These are phyloP conservation scores for Sebastes melanostomus DNA, from an alignment of 2,797 vertebrate species.

Conservation along the genomic window DNA sequence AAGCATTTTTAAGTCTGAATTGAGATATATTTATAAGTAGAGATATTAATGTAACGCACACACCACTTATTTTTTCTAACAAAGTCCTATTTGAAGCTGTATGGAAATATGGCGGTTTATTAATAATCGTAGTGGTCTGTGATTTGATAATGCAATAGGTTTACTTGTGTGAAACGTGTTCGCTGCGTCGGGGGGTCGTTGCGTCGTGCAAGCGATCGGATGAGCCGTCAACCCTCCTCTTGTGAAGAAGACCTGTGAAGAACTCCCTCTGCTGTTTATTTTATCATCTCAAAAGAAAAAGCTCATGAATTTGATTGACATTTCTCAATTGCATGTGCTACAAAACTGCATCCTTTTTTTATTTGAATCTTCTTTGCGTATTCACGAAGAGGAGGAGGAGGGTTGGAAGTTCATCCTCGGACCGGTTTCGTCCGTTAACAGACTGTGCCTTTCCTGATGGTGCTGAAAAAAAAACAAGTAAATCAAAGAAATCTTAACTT, in stretches of 20 bases:
- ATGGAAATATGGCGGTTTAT: slow-evolving; percentile 48
- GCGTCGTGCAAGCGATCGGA: slow-evolving; percentile 21
- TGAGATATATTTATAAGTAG: slow-evolving; percentile 79
- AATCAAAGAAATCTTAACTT: slow-evolving; percentile 81
- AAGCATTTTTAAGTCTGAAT: slow-evolving; percentile 72
- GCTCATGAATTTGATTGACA: not conserved
- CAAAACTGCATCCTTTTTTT: not conserved
- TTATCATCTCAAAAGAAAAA: slow-evolving; percentile 43
- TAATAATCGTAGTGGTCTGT: slow-evolving; percentile 46
- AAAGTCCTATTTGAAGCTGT: slow-evolving; percentile 66
- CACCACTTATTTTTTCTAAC: slow-evolving; percentile 79
- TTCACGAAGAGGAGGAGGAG: slow-evolving; percentile 28
- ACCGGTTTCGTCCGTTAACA: slow-evolving; percentile 73
- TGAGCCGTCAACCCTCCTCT: slow-evolving; percentile 55
- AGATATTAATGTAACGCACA: slow-evolving; percentile 72
- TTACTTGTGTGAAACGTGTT: slow-evolving; percentile 46
- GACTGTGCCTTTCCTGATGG: slow-evolving; percentile 97
- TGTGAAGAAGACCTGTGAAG: slow-evolving; percentile 10
- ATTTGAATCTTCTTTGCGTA: not conserved
- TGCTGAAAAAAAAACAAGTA: slow-evolving; percentile 83
- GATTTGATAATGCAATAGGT: slow-evolving; percentile 76
- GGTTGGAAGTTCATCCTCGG: slow-evolving; percentile 61
- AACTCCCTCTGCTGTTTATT: not conserved
- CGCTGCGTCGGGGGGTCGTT: slow-evolving; percentile 23
- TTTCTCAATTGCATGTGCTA: slow-evolving; percentile 12